A percentile compares a stretch with the other conserved stretches of the same genome.
These are phyloP conservation scores for Drosophila borealis DNA, from an alignment of 2,888 invertebrate species.

Conservation along the genomic window DNA sequence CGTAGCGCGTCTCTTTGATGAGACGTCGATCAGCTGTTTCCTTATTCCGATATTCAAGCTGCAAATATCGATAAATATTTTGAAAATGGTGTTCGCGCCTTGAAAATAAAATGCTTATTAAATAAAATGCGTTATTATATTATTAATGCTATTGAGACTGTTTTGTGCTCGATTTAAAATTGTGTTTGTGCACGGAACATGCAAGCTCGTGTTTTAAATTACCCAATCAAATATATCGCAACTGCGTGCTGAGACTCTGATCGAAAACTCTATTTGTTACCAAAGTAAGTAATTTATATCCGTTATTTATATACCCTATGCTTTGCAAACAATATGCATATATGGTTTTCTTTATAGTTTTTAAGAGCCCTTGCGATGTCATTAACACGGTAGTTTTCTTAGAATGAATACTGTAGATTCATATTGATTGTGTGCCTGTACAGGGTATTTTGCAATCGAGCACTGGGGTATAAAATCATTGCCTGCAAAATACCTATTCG, in stretches of 20 bases:
- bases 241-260: background rate
- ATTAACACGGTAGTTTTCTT: too few relatives aligned
- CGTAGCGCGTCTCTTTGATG: background rate
- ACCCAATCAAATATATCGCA: background rate
- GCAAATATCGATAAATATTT: constrained; percentile 2
- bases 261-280: background rate
- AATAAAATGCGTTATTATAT: background rate
- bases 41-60: background rate
- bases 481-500: too few relatives aligned
- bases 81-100: background rate
- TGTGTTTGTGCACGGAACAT: background rate
- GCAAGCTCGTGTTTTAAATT: background rate
- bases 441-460: background rate
- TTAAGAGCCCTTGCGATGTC: background rate
- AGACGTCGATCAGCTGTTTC: constrained; percentile 18
- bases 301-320: background rate
- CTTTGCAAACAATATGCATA: background rate
- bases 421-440: background rate
- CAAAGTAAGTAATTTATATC: constrained; percentile 10
- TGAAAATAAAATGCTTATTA: background rate
- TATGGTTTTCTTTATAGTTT: background rate
- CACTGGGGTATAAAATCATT: too few relatives aligned
- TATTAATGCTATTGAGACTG: background rate
- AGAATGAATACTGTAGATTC: too few relatives aligned
- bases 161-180: background rate